Base-by-base conservation (phyloP, 2,888 invertebrate genomes). In the Napeogenes inachia region DNA sequence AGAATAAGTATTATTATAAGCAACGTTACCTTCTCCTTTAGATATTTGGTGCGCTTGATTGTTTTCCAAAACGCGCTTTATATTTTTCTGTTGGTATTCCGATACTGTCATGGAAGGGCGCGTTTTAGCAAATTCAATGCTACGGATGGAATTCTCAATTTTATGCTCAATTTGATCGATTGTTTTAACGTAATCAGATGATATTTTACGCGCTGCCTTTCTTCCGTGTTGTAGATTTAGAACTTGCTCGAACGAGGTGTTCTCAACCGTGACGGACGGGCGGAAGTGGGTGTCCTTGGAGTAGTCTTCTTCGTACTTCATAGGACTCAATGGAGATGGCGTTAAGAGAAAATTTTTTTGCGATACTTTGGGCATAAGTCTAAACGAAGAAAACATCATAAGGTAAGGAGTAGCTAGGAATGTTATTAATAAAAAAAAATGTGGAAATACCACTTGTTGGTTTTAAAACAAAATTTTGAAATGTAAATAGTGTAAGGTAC, bases 121-220 rank as follows among this genome's bases (percentile, higher is more conserved):
- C 2, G 66, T 74, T 68, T 76, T 84, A 0, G 84, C 80, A 62
- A 72, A 85, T 62, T 88, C 86, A 4, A 84, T 68, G 66, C 76
- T 82, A 45, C 86, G 68, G 13, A 88, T 72, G 1, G 87, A 83
- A 55, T 64, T 76, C 33, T 78, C 74, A 2, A 57, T 42, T 50
- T 65, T 76, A 3, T 77, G 73, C 60, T 80, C 75, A 3, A 81
- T 76, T 60, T 78, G 75, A 42, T 81, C 80, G 32, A 87, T 80
- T 2, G 84, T 83, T 62, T 78, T 83, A 0, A 84, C 83, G 64
- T 87, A 87, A 63, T 89, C 87, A 0, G 84, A 80, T 2, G 88
- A 88, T 67, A 87, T 80, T 70, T 86, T 87, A 10, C 85, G 75
- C 2, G 74, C 74, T 1, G 80, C 63, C 62, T 71, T 81, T 63